A percentile compares a stretch with the other conserved stretches of the same genome.
phyloP scores from a whole-genome alignment of 2,113 vertebrate species.

The Oncorhynchus gorbuscha region DNA sequence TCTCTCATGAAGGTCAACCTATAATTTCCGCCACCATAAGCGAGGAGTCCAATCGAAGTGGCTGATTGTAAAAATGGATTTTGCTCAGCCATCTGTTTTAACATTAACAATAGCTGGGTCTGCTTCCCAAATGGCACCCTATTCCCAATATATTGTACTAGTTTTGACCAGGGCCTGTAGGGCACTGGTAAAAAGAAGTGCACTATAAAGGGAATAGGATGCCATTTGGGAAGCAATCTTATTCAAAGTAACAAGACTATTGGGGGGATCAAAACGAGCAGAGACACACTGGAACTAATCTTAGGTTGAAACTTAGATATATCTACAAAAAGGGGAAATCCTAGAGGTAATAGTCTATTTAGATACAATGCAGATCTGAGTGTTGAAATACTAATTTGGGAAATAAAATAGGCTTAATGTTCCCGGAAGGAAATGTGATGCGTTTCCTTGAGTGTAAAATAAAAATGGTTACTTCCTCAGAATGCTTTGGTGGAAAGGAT shows the following conservation, averaged over 20 bases:
- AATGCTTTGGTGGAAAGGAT: neutral
- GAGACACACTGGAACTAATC: constrained; percentile 65
- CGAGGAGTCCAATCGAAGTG: constrained; percentile 55
- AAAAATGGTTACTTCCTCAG: neutral
- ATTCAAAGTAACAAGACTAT: constrained; percentile 63
- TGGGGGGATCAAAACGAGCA: constrained; percentile 43
- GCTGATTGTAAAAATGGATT: constrained; percentile 67
- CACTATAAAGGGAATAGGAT: too few relatives aligned
- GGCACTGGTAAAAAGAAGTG: too few relatives aligned
- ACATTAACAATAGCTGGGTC: constrained; percentile 66
- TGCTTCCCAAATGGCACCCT: constrained; percentile 19
- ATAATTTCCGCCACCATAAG: constrained; percentile 54
- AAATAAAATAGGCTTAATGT: too few relatives aligned
- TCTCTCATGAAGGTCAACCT: constrained; percentile 64
- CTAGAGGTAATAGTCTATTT: neutral
- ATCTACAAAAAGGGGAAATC: constrained; percentile 39
- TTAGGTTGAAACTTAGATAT: constrained; percentile 21
- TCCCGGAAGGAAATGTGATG: too few relatives aligned
- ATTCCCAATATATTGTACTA: neutral
- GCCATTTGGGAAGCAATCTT: constrained; percentile 4
- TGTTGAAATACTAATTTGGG: neutral
- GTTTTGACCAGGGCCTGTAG: too few relatives aligned
- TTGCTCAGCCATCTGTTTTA: constrained; percentile 71
- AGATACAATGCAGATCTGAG: neutral
- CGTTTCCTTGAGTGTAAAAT: neutral